Evolutionary conservation across 53 echinoderm and acorn worm genomes (phyloP).

Genomic region (Antedon mediterranea): DNA sequence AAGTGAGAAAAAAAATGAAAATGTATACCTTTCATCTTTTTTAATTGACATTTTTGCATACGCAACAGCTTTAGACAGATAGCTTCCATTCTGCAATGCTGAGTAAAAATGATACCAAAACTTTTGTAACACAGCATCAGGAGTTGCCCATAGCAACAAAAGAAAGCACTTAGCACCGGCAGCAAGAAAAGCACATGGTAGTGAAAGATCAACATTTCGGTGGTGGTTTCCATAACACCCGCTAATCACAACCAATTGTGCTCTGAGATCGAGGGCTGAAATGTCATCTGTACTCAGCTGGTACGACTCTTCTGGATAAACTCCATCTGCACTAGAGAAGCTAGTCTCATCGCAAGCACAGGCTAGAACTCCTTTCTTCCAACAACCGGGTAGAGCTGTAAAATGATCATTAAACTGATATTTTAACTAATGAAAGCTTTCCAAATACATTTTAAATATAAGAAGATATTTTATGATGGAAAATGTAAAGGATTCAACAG

Average conservation of each 20-base stretch:
- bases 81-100: slow-evolving; percentile 32
- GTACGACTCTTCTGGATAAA: slow-evolving; percentile 30
- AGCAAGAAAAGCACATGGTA: slow-evolving; percentile 66
- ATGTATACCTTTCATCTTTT: slow-evolving; percentile 73
- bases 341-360: slow-evolving; percentile 56
- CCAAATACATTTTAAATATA: too few species aligned
- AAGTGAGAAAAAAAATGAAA: background rate
- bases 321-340: slow-evolving; percentile 23
- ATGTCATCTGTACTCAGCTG: slow-evolving; percentile 60
- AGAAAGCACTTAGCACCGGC: slow-evolving; percentile 76
- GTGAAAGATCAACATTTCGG: slow-evolving; percentile 28
- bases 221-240: slow-evolving; percentile 82
- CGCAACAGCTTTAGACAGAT: slow-evolving; percentile 47
- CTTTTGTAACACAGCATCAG: slow-evolving; percentile 46
- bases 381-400: slow-evolving; percentile 53
- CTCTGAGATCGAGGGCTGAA: slow-evolving; percentile 42
- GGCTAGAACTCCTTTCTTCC: slow-evolving; percentile 57
- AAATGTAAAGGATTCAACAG: too few species aligned
- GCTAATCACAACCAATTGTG: slow-evolving; percentile 60
- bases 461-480: too few species aligned
- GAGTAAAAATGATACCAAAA: slow-evolving; percentile 87
- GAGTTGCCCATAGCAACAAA: slow-evolving; percentile 61
- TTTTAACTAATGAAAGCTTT: too few species aligned
- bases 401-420: too few species aligned
- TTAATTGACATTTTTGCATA: slow-evolving; percentile 45